Conservation (phyloP, 2,888 invertebrate species). For the Melanostoma mellinum region DNA sequence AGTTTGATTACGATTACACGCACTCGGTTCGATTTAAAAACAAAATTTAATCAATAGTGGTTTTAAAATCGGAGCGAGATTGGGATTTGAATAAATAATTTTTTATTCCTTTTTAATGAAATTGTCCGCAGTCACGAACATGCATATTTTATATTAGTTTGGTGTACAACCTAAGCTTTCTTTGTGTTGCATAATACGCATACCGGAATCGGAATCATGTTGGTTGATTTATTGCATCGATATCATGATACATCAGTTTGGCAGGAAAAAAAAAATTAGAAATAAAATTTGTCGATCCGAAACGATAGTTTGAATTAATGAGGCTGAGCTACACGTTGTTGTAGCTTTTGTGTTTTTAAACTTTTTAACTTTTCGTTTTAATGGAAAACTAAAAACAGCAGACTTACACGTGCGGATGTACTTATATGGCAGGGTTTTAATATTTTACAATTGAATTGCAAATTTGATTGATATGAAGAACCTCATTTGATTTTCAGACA, state of each 20-base stretch:
- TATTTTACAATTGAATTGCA: too few species aligned
- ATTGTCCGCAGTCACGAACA: conserved; percentile 45
- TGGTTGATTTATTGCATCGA: conserved; percentile 37
- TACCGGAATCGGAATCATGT: conserved; percentile 33
- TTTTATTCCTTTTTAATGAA: conserved; percentile 19
- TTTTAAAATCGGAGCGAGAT: conserved; percentile 48
- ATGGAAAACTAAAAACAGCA: too few species aligned
- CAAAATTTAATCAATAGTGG: conserved; percentile 29
- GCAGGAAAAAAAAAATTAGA: conserved; percentile 12
- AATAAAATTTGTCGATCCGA: background rate
- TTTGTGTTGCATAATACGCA: conserved; percentile 48
- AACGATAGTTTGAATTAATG: conserved; percentile 1
- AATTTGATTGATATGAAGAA: too few species aligned
- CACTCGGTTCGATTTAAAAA: conserved; percentile 34
- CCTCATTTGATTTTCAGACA: too few species aligned
- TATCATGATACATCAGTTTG: conserved; percentile 14
- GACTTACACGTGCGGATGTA: conserved; percentile 6
- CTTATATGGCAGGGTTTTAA: too few species aligned
- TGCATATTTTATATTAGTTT: conserved; percentile 27
- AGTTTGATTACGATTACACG: conserved; percentile 45
- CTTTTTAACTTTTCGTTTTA: too few species aligned
- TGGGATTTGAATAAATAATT: conserved; percentile 59
- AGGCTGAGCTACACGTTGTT: background rate
- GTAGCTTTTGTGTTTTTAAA: background rate
- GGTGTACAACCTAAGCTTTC: conserved; percentile 45